Evolutionary conservation across 2,888 invertebrate species (phyloP).

Genomic region (Oscheius sp.): DNA sequence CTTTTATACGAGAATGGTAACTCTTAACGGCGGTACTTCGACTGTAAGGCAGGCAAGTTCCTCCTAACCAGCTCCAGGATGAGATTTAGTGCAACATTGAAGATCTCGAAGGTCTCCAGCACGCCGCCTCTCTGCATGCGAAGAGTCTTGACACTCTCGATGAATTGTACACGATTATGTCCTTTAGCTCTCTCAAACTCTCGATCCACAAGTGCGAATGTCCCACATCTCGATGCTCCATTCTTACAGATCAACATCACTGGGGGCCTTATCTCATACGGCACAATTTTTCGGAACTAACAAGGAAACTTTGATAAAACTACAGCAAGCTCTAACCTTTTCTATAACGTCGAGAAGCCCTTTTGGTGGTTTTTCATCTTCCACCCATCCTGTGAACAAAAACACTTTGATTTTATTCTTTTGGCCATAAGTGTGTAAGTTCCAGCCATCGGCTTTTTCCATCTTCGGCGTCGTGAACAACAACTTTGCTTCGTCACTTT

Average conservation of each 20-base stretch:
- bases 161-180: conserved; percentile 18
- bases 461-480: background rate
- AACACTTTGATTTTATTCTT: background rate
- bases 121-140: conserved; percentile 20
- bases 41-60: too few relatives aligned
- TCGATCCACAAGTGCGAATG: conserved; percentile 34
- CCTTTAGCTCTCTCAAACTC: conserved; percentile 36
- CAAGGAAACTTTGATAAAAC: background rate
- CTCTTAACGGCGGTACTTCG: too few relatives aligned
- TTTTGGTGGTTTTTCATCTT: background rate
- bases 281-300: conserved; percentile 31
- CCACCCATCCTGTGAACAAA: background rate
- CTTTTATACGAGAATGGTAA: too few relatives aligned
- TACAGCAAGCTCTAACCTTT: background rate
- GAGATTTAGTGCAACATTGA: background rate
- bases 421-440: background rate
- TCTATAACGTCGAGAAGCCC: background rate
- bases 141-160: conserved; percentile 34
- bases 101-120: conserved; percentile 9
- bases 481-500: background rate
- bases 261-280: conserved; percentile 30
- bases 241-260: conserved; percentile 39
- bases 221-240: conserved; percentile 35
- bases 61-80: conserved; percentile 7
- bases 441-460: conserved; percentile 3